Conservation (phyloP, 2,797 vertebrate species). For the Naso thynnoides region DNA sequence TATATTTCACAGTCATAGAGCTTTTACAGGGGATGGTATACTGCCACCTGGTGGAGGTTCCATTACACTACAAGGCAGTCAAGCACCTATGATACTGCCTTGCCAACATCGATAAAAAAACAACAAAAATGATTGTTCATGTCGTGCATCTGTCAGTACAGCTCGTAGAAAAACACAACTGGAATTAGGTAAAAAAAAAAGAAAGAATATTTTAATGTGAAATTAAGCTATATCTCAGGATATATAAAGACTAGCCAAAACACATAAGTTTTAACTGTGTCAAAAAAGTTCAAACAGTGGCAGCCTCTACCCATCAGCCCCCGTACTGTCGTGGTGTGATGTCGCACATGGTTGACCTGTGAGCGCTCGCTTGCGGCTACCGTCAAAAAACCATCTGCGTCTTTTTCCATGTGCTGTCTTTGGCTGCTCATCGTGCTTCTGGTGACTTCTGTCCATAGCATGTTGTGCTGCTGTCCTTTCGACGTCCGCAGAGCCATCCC, state of each 20-base stretch:
- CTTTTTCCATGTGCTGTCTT: slow-evolving; percentile 44
- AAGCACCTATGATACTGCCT: too few relatives aligned
- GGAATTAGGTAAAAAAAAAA: too few relatives aligned
- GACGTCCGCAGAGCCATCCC: slow-evolving; percentile 54
- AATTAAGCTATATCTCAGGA: background rate
- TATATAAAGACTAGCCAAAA: background rate
- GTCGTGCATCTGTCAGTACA: too few relatives aligned
- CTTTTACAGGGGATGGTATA: too few relatives aligned
- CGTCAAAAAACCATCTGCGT: slow-evolving; percentile 48
- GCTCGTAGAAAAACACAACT: too few relatives aligned
- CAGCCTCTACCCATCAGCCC: slow-evolving; percentile 56
- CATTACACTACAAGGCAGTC: too few relatives aligned
- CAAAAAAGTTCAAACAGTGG: slow-evolving; percentile 55
- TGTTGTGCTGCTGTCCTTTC: slow-evolving; percentile 58
- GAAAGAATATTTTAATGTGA: background rate
- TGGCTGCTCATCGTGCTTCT: slow-evolving; percentile 55
- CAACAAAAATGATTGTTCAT: too few relatives aligned
- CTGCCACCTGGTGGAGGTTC: too few relatives aligned
- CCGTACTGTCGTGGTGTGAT: slow-evolving; percentile 23
- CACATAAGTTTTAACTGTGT: background rate
- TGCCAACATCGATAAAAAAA: too few relatives aligned
- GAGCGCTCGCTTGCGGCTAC: slow-evolving; percentile 37
- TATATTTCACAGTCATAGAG: too few relatives aligned
- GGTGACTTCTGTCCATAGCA: slow-evolving; percentile 54
- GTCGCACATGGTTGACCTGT: slow-evolving; percentile 37